These are phyloP conservation scores for Trididemnum clinides DNA, from an alignment of 23 tunicate species.

Conservation along the genomic window DNA sequence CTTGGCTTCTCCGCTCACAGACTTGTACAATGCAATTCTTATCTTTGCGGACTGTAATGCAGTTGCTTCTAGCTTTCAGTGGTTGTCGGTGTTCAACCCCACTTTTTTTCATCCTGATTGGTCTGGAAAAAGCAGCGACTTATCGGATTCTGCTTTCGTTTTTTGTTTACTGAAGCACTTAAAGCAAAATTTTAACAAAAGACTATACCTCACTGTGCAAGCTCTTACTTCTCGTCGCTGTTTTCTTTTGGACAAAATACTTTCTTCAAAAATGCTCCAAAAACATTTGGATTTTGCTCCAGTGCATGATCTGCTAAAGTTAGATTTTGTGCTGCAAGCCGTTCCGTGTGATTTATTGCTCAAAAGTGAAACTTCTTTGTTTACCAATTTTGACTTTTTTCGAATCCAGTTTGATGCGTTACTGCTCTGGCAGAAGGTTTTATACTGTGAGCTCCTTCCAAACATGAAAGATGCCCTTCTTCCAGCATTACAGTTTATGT, in stretches of 20 bases:
- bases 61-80: not conserved
- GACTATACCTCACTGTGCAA: not conserved
- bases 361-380: not conserved
- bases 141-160: not conserved
- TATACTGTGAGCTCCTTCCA: not conserved
- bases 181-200: not conserved
- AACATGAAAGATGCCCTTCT: not conserved
- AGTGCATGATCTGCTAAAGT: not conserved
- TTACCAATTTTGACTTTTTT: not conserved
- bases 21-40: not conserved
- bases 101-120: conserved; percentile 37
- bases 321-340: not conserved
- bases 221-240: not conserved
- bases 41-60: not conserved
- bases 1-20: conserved; percentile 14
- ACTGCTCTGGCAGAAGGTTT: not conserved
- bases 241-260: not conserved
- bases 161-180: conserved; percentile 3
- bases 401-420: not conserved
- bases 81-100: conserved; percentile 25
- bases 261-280: not conserved
- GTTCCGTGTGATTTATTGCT: not conserved
- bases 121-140: not conserved
- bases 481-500: conserved; percentile 1
- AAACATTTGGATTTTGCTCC: not conserved